Evolutionary conservation across 2,888 invertebrate genomes (phyloP).

Genomic region (Agriopis aurantiaria): DNA sequence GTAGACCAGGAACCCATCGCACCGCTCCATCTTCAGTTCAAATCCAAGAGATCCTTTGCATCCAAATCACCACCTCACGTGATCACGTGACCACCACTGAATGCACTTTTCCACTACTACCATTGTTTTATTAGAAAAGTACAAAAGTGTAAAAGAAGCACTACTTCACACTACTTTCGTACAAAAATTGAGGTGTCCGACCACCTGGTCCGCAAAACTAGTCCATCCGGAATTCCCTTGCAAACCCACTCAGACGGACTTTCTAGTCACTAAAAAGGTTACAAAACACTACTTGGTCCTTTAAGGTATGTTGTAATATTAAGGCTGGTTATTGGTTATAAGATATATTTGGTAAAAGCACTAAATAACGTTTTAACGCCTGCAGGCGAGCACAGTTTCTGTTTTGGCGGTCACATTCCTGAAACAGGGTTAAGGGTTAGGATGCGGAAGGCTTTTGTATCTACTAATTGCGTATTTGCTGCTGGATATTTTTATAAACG

Average conservation of each 20-base stretch:
- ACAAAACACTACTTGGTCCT: conserved; percentile 81
- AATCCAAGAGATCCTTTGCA: conserved; percentile 46
- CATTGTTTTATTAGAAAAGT: conserved; percentile 35
- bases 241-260: conserved; percentile 2
- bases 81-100: conserved; percentile 53
- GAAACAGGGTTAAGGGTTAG: conserved; percentile 18
- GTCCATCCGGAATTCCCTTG: background rate
- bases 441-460: conserved; percentile 18
- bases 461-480: conserved; percentile 33
- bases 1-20: conserved; percentile 92
- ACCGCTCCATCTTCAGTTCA: conserved; percentile 88
- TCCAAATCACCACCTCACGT: conserved; percentile 53
- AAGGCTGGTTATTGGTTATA: conserved; percentile 76
- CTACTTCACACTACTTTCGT: conserved; percentile 52
- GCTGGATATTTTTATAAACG: conserved; percentile 6
- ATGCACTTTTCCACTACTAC: conserved; percentile 36
- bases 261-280: conserved; percentile 60
- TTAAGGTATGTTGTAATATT: conserved; percentile 68
- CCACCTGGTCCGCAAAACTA: conserved; percentile 2
- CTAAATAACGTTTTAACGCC: conserved; percentile 75
- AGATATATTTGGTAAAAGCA: conserved; percentile 75
- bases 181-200: conserved; percentile 78
- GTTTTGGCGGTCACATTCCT: conserved; percentile 26
- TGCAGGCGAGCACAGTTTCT: conserved; percentile 75
- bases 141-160: conserved; percentile 44